Percentiles rank a stretch among this genome's conserved stretches.
These are phyloP conservation scores for Phalloptychus januarius DNA, from an alignment of 2,797 vertebrate species.

Conservation along the genomic window DNA sequence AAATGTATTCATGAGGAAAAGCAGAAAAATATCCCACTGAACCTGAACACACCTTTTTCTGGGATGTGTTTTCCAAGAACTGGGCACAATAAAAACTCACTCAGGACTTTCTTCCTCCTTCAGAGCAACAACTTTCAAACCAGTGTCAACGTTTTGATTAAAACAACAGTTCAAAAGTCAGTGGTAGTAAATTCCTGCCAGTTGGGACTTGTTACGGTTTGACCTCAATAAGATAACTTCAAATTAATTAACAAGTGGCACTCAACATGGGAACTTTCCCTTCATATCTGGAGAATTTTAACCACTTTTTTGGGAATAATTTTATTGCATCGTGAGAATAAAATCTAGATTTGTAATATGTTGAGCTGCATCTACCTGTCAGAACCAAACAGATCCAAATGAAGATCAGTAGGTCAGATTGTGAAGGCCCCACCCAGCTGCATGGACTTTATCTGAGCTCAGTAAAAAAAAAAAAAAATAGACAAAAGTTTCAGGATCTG, in stretches of 20 bases:
- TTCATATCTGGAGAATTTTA: neutral
- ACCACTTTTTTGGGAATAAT: neutral
- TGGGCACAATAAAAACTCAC: neutral
- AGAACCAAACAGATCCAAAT: neutral
- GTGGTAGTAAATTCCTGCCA: constrained; percentile 37
- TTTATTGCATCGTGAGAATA: neutral
- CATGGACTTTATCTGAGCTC: neutral
- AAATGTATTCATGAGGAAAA: neutral
- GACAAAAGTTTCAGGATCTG: neutral
- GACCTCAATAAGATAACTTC: neutral
- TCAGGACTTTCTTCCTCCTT: neutral
- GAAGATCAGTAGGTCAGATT: neutral
- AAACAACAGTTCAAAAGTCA: neutral
- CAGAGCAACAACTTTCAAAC: neutral
- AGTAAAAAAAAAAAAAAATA: neutral
- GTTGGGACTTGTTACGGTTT: constrained; percentile 48
- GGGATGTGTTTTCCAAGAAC: neutral
- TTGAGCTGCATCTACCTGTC: neutral
- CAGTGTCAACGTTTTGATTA: neutral
- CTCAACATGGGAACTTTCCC: neutral
- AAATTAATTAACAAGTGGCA: neutral
- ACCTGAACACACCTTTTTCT: neutral
- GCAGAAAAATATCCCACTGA: neutral
- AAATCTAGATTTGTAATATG: neutral
- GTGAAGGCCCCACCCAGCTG: neutral